phyloP scores from a whole-genome alignment of 37 sponge, comb jelly and placozoan genomes.

The Corticium candelabrum region DNA sequence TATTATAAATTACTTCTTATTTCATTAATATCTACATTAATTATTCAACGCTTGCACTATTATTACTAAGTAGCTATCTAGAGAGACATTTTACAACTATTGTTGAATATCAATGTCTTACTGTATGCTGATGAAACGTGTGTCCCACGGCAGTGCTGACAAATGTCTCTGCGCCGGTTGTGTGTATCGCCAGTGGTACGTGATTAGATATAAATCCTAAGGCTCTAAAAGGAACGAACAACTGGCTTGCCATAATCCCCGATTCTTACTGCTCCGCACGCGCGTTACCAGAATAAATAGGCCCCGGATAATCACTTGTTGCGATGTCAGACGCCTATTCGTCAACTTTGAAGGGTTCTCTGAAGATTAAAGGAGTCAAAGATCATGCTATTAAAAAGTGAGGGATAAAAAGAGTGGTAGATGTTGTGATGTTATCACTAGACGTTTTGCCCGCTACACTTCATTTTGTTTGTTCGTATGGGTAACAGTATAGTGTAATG shows the following conservation, averaged over 20 bases:
- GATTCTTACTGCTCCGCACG: too few species aligned
- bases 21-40: too few species aligned
- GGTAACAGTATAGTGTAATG: too few species aligned
- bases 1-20: not conserved
- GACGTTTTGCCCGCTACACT: too few species aligned
- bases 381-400: not conserved
- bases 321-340: not conserved
- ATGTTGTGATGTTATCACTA: too few species aligned
- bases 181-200: conserved; percentile 42
- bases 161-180: conserved; percentile 34
- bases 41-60: too few species aligned
- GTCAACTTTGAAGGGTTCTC: not conserved
- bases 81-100: too few species aligned
- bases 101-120: conserved; percentile 14
- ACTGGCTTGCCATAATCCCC: conserved; percentile 27
- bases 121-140: conserved; percentile 63
- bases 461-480: too few species aligned
- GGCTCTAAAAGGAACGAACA: conserved; percentile 69
- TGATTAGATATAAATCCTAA: conserved; percentile 73
- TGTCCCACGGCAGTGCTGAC: conserved; percentile 56
- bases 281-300: not conserved
- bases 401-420: too few species aligned
- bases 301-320: too few species aligned
- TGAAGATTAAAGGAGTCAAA: not conserved
- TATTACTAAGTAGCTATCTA: too few species aligned